Conservation (phyloP, 2,888 invertebrate species). For the Crioceris asparagi region DNA sequence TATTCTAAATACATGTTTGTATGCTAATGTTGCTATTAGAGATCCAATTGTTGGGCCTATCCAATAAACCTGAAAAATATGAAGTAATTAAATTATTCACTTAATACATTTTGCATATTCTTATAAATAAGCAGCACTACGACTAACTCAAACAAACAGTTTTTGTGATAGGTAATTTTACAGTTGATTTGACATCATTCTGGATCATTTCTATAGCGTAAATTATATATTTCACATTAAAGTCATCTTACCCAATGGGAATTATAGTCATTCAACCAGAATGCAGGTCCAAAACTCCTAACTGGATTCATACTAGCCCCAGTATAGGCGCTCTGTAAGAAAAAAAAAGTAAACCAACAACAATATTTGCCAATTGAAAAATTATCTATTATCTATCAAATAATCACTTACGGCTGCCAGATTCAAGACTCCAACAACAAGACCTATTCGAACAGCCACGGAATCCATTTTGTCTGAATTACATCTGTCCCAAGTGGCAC, state of each 20-base stretch:
- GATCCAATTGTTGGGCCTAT: conserved; percentile 30
- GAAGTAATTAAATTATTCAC: conserved; percentile 4
- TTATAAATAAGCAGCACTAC: background rate
- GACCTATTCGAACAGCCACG: conserved; percentile 53
- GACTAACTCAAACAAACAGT: background rate
- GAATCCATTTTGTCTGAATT: conserved; percentile 53
- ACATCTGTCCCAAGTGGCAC: conserved; percentile 60
- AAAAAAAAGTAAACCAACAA: background rate
- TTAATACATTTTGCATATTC: background rate
- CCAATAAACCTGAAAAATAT: conserved; percentile 32
- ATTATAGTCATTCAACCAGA: conserved; percentile 53
- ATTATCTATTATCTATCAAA: background rate
- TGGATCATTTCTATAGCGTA: background rate
- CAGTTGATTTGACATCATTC: background rate
- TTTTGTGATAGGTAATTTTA: background rate
- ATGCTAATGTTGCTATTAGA: conserved; percentile 24
- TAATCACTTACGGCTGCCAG: conserved; percentile 49
- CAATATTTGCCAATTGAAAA: background rate
- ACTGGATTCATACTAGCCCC: conserved; percentile 63
- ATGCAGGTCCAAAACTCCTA: conserved; percentile 57
- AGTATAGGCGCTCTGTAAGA: conserved; percentile 42
- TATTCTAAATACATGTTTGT: conserved; percentile 23
- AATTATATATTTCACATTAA: background rate
- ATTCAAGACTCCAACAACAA: conserved; percentile 52
- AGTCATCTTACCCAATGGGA: conserved; percentile 54